These are phyloP conservation scores for Phodopus roborovskii DNA, from an alignment of 2,113 vertebrate species.

Conservation along the genomic window DNA sequence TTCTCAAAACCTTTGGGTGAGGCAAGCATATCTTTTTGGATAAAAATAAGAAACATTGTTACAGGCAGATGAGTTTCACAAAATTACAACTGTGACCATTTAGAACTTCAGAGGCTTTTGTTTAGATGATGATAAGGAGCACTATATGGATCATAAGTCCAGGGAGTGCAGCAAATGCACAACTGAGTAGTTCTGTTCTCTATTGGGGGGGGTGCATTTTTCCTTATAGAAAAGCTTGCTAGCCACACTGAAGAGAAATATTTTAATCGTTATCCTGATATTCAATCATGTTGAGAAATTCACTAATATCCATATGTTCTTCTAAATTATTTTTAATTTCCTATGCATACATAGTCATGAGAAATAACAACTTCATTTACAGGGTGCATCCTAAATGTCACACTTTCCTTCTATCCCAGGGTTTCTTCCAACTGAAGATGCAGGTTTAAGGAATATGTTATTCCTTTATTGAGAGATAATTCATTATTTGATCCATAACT, in stretches of 20 bases:
- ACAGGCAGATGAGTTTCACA: background rate
- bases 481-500: background rate
- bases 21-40: background rate
- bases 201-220: background rate
- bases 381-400: background rate
- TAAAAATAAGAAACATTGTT: background rate
- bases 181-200: background rate
- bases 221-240: background rate
- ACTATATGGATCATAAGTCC: fast-evolving
- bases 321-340: background rate
- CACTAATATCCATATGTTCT: background rate
- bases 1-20: background rate
- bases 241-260: background rate
- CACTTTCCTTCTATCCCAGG: background rate
- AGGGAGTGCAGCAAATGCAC: no score
- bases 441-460: background rate
- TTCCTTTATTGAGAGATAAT: background rate
- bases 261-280: background rate
- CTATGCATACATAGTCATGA: background rate
- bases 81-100: background rate
- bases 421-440: background rate
- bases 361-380: background rate
- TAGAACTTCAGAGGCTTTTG: background rate
- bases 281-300: background rate
- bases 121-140: background rate